A percentile compares a stretch with the other conserved stretches of the same genome.
phyloP scores from a whole-genome alignment of 2,888 invertebrate species.

The Amaurobius ferox region DNA sequence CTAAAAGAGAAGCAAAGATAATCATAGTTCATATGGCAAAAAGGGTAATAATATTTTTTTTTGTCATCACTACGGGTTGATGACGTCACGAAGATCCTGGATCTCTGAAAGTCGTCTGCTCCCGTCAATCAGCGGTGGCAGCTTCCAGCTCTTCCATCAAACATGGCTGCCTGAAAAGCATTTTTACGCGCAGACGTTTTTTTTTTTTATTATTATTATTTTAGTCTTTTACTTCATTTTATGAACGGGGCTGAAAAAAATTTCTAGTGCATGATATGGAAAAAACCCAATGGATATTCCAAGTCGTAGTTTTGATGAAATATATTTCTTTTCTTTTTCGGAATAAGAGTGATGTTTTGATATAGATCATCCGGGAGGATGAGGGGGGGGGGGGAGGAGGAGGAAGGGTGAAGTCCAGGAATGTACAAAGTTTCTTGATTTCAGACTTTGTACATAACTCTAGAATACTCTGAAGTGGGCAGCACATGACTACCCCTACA shows the following conservation, averaged over 20 bases:
- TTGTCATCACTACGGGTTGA: slow-evolving; percentile 36
- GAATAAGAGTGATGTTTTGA: background rate
- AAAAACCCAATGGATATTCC: slow-evolving; percentile 17
- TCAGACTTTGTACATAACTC: background rate
- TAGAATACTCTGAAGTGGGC: no score
- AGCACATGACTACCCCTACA: no score
- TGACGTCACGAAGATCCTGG: slow-evolving; percentile 56
- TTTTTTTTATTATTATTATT: slow-evolving; percentile 19
- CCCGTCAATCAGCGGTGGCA: slow-evolving; percentile 51
- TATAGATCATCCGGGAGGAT: background rate
- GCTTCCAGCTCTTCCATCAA: slow-evolving; percentile 34
- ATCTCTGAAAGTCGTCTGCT: slow-evolving; percentile 48
- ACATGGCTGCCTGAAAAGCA: background rate
- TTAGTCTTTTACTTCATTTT: no score
- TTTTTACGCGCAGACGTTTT: background rate
- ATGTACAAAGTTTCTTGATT: background rate
- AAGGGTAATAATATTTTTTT: no score
- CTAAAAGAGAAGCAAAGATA: no score
- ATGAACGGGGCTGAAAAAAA: background rate
- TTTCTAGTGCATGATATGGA: slow-evolving; percentile 6
- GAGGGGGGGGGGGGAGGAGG: no score
- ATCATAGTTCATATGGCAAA: no score
- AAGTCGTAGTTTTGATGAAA: background rate
- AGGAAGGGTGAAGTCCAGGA: background rate
- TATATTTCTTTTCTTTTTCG: background rate